Percentiles rank a stretch among this genome's conserved stretches.
phyloP scores from a whole-genome alignment of 2,797 vertebrate genomes.

The Sebastes iracundus region DNA sequence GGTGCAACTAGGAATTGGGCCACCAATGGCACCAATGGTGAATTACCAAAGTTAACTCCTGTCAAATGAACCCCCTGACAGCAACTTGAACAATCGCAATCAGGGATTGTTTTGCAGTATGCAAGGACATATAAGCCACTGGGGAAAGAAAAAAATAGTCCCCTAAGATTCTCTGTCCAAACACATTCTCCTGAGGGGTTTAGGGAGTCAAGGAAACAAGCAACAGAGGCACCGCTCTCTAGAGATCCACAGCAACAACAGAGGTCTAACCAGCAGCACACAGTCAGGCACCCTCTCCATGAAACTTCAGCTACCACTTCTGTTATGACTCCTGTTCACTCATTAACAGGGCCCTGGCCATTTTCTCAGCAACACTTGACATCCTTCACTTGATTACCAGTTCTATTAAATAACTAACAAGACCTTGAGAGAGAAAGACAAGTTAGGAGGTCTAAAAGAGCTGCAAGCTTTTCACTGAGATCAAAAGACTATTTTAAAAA shows the following conservation, averaged over 20 bases:
- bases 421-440: conserved; percentile 16
- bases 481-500: conserved; percentile 12
- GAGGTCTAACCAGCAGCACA: conserved; percentile 37
- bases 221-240: conserved; percentile 62
- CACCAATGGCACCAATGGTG: not conserved
- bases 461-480: not conserved
- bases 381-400: conserved; percentile 60
- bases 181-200: conserved; percentile 76
- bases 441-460: not conserved
- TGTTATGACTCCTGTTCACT: conserved; percentile 26
- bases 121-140: conserved; percentile 32
- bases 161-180: conserved; percentile 70
- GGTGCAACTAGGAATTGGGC: not conserved
- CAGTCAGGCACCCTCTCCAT: conserved; percentile 1
- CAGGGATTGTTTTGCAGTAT: conserved; percentile 59
- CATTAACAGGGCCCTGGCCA: conserved; percentile 46
- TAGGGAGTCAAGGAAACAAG: conserved; percentile 80
- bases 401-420: conserved; percentile 49
- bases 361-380: conserved; percentile 63
- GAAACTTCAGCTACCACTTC: conserved; percentile 55
- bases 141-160: conserved; percentile 39
- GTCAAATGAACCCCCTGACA: conserved; percentile 34
- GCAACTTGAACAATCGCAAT: conserved; percentile 18
- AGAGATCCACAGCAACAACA: conserved; percentile 62
- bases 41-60: conserved; percentile 3